Evolutionary conservation across 2,888 invertebrate genomes (phyloP), one percentile per base, ranked within the genome.

Genomic region (Cancer borealis): DNA sequence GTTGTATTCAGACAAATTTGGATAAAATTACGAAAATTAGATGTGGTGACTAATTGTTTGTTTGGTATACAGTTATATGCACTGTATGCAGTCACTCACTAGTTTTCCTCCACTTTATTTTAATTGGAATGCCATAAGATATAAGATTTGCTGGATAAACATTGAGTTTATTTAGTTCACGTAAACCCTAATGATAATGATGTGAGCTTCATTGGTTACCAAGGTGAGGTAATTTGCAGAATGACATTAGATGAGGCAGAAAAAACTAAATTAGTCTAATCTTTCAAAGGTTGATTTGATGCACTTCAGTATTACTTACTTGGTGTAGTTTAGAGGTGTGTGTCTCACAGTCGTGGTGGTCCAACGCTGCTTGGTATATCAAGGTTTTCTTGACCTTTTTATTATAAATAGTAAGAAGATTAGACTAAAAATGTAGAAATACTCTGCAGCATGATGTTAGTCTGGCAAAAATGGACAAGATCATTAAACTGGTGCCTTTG

Each of bases 401-500:
- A 3, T 73, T 26, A n/a, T 5, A 79, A 26, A 79, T n/a, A 26
- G 30, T 30, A n/a, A 30, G 26, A 39, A 39, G 84, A 84, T 79
- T 79, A 84, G 39, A 84, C 39, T 84, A 5, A 84, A 39, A 84
- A 10, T 1, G 39, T 84, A n/a, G 3, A 84, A 84, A 30, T 73
- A 2, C 39, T 84, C 39, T 84, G 30, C 84, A 39, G 84, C 84
- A 84, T 84, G 84, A 84, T 17, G 30, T n/a, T 66, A 84, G 14
- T 84, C 84, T 84, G 84, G 84, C 84, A 84, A 84, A 84, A 84
- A 84, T 84, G 84, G 39, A 84, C 84, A 84, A 84, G 84, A 84
- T 39, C 84, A 84, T 84, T 10, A 84, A 30, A 30, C 39, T 3
- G 12, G 30, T 39, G 14, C 84, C 39, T 84, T 2, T 30, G 1